Evolutionary conservation across 2,888 invertebrate species (phyloP).

Genomic region (Aspidiotus rigidus): DNA sequence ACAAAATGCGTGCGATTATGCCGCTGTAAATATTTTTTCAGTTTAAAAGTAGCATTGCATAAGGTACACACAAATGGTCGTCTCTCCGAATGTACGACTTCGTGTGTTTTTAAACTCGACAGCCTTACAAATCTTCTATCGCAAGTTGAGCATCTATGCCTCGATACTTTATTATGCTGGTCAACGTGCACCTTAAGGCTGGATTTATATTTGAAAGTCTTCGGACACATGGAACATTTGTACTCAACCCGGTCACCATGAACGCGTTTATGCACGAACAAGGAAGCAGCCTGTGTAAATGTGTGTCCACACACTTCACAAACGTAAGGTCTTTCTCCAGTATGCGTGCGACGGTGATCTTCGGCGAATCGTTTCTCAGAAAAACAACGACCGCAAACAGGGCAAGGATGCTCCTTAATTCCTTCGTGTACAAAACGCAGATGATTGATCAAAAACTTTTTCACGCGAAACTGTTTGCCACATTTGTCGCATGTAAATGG

Average conservation of each 20-base stretch:
- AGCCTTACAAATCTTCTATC: conserved; percentile 32
- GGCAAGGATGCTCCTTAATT: conserved; percentile 33
- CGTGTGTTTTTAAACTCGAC: conserved; percentile 32
- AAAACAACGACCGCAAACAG: conserved; percentile 43
- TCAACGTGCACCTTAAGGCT: conserved; percentile 32
- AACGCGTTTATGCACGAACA: conserved; percentile 49
- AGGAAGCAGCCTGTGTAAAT: conserved; percentile 43
- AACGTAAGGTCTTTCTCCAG: conserved; percentile 44
- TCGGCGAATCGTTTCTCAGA: conserved; percentile 45
- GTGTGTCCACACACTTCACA: conserved; percentile 45
- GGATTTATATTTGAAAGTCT: conserved; percentile 45
- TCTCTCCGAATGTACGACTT: conserved; percentile 31
- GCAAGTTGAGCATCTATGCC: conserved; percentile 30
- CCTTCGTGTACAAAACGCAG: conserved; percentile 44
- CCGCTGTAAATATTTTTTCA: conserved; percentile 33
- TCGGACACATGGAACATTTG: conserved; percentile 47
- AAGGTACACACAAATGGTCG: conserved; percentile 24
- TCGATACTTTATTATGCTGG: conserved; percentile 35
- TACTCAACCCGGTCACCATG: conserved; percentile 46
- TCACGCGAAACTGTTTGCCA: conserved; percentile 42
- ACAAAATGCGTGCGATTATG: conserved; percentile 32
- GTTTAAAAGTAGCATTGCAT: conserved; percentile 23
- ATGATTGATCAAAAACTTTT: conserved; percentile 43
- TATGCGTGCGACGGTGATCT: conserved; percentile 44
- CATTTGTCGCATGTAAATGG: conserved; percentile 44